Base-by-base conservation (phyloP, 2,888 invertebrate species). In the Molanna angustata region DNA sequence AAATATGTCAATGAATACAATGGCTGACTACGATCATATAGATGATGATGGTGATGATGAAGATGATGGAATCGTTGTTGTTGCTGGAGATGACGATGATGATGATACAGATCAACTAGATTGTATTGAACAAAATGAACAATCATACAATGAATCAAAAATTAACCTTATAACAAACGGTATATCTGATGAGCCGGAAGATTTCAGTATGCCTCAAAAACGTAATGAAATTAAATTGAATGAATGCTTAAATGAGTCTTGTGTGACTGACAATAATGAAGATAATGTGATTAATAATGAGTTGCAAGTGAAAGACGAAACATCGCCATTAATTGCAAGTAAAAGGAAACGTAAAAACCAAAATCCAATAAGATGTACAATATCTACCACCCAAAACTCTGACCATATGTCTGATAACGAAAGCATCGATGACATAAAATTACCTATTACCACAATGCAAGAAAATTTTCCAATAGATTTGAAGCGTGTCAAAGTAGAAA, bases 341-440 rank as follows among this genome's bases (percentile, higher is more conserved):
- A 88, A 87, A 65, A 78, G 92, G 49, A 94, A 94, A 70, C 79
- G 94, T 20, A 94, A 94, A 73, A 92, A 86, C 63, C 85, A 90
- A 62, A 93, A 94, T 67, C 94, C 94, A 0, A 90, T 88, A 1
- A 81, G 89, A 58, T 85, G 90, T 65, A 84, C 89, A n/a, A 71
- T 82, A 42, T 74, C 80, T 19, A 63, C 71, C 20, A 68, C 71
- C 46, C 67, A 70, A 27, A 64, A 66, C 49, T 66, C 67, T 56
- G 45, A 52, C 44, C 41, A 50, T 9, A 69, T 69, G 27, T 64
- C 69, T 45, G 65, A 65, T 54, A 64, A 63, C 45, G 70, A 72
- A 54, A 71, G 59, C 20, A 41, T 67, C 21, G 69, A 68, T 33
- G 72, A 69, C 58, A 52, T 70, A 42, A 61, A 17, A 57, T 56